Evolutionary conservation across 2,797 vertebrate genomes (phyloP), one percentile per base, ranked within the genome.

Genomic region (Pipistrellus nathusii): DNA sequence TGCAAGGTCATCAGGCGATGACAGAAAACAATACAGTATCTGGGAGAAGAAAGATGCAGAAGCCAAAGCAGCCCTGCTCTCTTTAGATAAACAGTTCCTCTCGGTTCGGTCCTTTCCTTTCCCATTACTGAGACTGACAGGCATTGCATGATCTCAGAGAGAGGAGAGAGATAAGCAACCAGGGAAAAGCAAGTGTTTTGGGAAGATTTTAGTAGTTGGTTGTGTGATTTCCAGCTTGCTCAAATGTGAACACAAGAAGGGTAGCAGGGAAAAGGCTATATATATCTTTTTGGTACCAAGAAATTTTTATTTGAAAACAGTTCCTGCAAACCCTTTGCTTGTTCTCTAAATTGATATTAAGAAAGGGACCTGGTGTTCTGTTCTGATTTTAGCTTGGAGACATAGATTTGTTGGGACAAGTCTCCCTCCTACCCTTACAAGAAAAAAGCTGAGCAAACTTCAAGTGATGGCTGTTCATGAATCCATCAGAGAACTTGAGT

Each of bases 81-180:
- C 38, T 78, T 85, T 38, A 85, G 94, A 96, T 93, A 92, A 96
- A 95, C 38, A 64, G 64, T 57, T 73, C 38, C 68, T 55, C 44
- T 93, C 0, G 0, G 4, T 88, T 90, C 0, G 0, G 3, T 88
- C 48, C 85, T 84, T 76, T 72, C 64, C 32, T 35, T 93, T 53
- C 44, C 87, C 18, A 30, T 88, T 93, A 71, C 57, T 0, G 1
- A 92, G 92, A 93, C 66, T 88, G 96, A 90, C 82, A 96, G 88
- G 66, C 41, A 68, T 80, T 4, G 1, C 13, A 9, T 76, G 77
- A 88, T 95, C 90, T 94, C 59, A 59, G 73, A 90, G 62, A 93
- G 53, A 95, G 6, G 10, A 44, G 27, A 55, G 25, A 96, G 90
- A 94, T 86, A 95, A 95, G 85, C 53, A 41, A 23, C n/a, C 23